phyloP scores from a whole-genome alignment of 2,888 invertebrate genomes.

The Acanthopleura granulata region DNA sequence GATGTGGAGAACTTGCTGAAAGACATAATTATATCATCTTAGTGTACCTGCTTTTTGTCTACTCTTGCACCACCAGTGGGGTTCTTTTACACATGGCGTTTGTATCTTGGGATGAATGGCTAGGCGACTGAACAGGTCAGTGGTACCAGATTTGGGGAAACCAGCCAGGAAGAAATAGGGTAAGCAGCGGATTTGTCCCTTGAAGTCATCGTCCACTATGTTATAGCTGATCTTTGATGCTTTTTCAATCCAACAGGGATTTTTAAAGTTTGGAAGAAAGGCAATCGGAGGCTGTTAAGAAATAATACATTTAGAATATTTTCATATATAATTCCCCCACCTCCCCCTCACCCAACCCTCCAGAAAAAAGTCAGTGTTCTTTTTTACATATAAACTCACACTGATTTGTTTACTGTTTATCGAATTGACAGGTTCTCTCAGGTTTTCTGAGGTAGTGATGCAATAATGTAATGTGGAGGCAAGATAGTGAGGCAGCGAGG shows the following conservation, averaged over 20 bases:
- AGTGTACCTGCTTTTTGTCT: not conserved
- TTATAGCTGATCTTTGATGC: not conserved
- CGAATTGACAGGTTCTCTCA: too few relatives aligned
- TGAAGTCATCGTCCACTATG: not conserved
- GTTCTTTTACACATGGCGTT: not conserved
- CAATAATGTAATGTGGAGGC: too few relatives aligned
- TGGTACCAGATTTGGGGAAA: slow-evolving; percentile 23
- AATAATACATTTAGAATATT: not conserved
- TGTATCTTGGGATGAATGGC: not conserved
- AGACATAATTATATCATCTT: too few relatives aligned
- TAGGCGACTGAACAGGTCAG: slow-evolving; percentile 9
- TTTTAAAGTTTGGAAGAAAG: slow-evolving; percentile 19
- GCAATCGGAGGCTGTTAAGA: not conserved
- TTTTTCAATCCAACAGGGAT: slow-evolving; percentile 20
- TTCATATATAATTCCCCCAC: too few relatives aligned
- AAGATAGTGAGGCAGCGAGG: too few relatives aligned
- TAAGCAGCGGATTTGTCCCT: slow-evolving; percentile 9
- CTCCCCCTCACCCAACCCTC: too few relatives aligned
- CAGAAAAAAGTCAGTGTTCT: too few relatives aligned
- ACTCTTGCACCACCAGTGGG: slow-evolving; percentile 17
- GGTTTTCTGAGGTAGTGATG: too few relatives aligned
- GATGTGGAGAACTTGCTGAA: too few relatives aligned
- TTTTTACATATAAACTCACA: too few relatives aligned
- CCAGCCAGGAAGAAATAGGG: slow-evolving; percentile 18
- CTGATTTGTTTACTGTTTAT: too few relatives aligned